These are phyloP conservation scores for Falco peregrinus DNA, from an alignment of 2,797 vertebrate genomes.

Conservation along the genomic window DNA sequence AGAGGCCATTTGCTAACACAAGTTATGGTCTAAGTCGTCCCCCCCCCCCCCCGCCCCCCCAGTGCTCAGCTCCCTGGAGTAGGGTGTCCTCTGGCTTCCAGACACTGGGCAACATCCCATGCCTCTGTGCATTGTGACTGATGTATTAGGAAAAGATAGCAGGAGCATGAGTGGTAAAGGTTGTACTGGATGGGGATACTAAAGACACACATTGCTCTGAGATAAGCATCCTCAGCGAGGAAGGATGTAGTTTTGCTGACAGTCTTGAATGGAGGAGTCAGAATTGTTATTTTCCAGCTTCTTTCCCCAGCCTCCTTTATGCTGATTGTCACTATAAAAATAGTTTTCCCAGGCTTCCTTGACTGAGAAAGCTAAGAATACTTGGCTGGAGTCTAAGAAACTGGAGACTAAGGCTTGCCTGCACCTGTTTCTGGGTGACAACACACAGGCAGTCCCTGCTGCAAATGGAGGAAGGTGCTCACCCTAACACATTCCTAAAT, in stretches of 20 bases:
- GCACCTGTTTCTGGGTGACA: neutral
- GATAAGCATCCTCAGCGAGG: neutral
- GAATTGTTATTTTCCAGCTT: neutral
- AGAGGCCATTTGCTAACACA: neutral
- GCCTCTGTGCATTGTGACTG: neutral
- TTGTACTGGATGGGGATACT: neutral
- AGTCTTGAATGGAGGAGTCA: neutral
- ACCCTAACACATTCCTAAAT: neutral
- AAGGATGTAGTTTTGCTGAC: neutral
- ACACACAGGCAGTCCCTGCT: neutral
- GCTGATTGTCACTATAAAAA: neutral
- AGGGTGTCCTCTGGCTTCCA: accelerated
- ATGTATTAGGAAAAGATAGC: neutral
- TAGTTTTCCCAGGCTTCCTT: neutral
- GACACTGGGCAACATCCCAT: accelerated
- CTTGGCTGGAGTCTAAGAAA: neutral
- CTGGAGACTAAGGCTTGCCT: neutral
- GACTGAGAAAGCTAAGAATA: neutral
- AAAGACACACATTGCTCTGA: neutral
- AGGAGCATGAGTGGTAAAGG: neutral
- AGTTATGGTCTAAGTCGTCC: neutral
- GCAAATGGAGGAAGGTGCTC: neutral
- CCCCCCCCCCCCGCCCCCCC: accelerated
- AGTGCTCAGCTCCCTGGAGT: neutral
- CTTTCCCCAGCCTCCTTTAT: neutral